Percentiles rank a stretch among this genome's conserved stretches.
Evolutionary conservation across 2,113 vertebrate genomes (phyloP).

Genomic region (Nothoprocta perdicaria): DNA sequence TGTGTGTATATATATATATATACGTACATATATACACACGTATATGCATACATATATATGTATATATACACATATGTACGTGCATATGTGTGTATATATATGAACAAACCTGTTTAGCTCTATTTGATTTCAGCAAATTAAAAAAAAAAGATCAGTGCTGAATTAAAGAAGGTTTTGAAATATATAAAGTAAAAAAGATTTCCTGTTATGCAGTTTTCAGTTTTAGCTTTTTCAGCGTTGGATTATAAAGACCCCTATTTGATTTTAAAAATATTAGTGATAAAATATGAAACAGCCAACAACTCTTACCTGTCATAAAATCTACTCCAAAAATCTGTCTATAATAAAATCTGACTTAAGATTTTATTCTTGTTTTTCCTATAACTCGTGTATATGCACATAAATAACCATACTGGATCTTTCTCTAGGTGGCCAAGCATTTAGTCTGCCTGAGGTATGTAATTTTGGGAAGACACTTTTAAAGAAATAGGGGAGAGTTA

Average conservation of each 20-base stretch:
- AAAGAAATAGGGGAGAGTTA: background rate
- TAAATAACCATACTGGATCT: background rate
- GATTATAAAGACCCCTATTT: background rate
- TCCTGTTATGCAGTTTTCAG: background rate
- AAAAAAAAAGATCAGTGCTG: background rate
- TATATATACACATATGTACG: background rate
- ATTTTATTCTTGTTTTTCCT: background rate
- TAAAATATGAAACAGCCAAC: background rate
- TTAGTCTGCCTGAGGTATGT: background rate
- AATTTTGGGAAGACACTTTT: background rate
- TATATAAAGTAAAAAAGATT: background rate
- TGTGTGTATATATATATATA: too few relatives aligned
- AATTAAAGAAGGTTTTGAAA: background rate
- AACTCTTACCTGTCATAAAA: background rate
- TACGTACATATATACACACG: too few relatives aligned
- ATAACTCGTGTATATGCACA: background rate
- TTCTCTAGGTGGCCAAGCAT: background rate
- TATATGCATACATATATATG: too few relatives aligned
- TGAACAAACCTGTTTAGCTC: background rate
- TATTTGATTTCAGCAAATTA: background rate
- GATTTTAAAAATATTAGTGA: background rate
- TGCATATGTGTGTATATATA: too few relatives aligned
- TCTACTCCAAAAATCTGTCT: accelerated
- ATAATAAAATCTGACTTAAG: background rate
- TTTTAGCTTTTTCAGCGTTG: background rate